Evolutionary conservation across 2,797 vertebrate genomes (phyloP), one percentile per base, ranked within the genome.

Genomic region (Triplophysa yarkandensis): DNA sequence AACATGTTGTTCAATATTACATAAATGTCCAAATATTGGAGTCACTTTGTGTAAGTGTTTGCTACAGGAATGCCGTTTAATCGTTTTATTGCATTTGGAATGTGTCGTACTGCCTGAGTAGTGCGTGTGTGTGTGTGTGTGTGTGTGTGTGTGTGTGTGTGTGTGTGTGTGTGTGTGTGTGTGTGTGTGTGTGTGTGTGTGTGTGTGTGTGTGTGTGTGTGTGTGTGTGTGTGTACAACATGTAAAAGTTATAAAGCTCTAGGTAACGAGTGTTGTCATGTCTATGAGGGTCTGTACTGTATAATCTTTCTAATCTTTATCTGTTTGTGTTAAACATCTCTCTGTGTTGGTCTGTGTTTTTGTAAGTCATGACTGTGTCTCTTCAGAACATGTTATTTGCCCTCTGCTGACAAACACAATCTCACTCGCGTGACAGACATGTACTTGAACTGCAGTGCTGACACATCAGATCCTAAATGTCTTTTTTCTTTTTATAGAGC

Each of bases 371-470:
- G 5, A 19, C 71, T 83, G 80, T 74, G 64, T 69, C 80, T 39
- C 72, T 73, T 76, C 30, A 28, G 80, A 80, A 80, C 82, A 9
- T 81, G 65, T 82, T 21, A 57, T 82, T 82, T 84, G 62, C 60
- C 66, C 8, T 50, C 30, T 25, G 62, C 28, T 68, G 76, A 71
- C 68, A 48, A 41, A 69, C 63, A 65, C 63, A 44, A 25, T 5
- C 13, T 4, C 0, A 8, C 48, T 19, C 58, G 44, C 27, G 25
- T 77, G 74, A n/a, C 36, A 13, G 76, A 71, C 41, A 54, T 72
- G 60, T 39, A 50, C 36, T 16, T 44, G 50, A 64, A 62, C 83
- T 77, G 69, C 30, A 28, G 34, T 16, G 32, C 1, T 81, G 80
- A 82, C 62, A 67, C 64, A 64, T 30, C 44, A 19, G 16, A 46